Conservation (phyloP, 1,140 invertebrate species). For the Bombus superbus region DNA sequence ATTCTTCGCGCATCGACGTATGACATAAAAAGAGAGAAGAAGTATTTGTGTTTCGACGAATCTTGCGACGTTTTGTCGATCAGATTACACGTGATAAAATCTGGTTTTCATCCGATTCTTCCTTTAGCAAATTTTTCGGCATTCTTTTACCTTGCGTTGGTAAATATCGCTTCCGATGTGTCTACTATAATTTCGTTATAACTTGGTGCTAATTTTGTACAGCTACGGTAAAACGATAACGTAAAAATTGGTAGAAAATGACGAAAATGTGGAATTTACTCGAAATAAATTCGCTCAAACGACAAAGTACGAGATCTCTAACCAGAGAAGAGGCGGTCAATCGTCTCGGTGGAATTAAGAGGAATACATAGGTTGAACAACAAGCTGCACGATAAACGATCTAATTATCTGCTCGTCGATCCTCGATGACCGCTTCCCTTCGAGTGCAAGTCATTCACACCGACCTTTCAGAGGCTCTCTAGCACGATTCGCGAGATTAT, state of each 20-base stretch:
- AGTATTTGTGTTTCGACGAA: neutral
- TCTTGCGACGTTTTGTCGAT: too few species aligned
- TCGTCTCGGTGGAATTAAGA: neutral
- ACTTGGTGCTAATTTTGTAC: neutral
- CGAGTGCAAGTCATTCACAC: conserved; percentile 6
- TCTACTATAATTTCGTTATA: too few species aligned
- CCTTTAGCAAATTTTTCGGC: neutral
- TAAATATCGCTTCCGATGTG: too few species aligned
- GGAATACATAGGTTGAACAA: neutral
- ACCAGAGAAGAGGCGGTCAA: neutral
- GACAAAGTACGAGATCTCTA: neutral
- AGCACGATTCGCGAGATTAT: conserved; percentile 1
- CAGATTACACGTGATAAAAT: too few species aligned
- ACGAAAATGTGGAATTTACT: neutral
- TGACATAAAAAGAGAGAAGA: neutral
- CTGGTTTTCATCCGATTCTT: too few species aligned
- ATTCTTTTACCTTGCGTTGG: too few species aligned
- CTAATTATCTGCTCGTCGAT: conserved; percentile 18
- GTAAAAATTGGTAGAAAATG: neutral
- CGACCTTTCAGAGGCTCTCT: neutral
- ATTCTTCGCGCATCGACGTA: neutral
- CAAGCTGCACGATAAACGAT: neutral
- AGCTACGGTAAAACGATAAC: too few species aligned
- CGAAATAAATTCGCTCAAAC: neutral
- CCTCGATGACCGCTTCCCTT: conserved; percentile 18